Evolutionary conservation across 2,888 invertebrate species (phyloP).

Genomic region (Melipona bicolor): DNA sequence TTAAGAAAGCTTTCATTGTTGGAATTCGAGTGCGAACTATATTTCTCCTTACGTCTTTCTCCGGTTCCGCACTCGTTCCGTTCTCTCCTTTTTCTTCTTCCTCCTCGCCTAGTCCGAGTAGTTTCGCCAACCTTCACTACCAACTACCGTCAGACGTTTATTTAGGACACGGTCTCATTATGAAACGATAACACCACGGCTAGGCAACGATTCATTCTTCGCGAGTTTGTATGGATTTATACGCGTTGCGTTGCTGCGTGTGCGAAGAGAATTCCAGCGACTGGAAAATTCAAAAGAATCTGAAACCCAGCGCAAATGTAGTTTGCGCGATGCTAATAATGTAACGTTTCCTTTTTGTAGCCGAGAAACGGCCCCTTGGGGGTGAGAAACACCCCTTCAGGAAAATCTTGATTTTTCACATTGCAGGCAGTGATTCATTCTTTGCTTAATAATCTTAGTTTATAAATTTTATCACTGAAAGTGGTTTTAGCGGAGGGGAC

Average conservation of each 20-base stretch:
- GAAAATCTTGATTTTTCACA: too few species aligned
- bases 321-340: too few species aligned
- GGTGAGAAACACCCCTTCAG: too few species aligned
- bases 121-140: background rate
- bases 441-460: too few species aligned
- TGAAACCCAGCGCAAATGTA: too few species aligned
- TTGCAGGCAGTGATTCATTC: too few species aligned
- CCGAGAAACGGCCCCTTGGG: too few species aligned
- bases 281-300: too few species aligned
- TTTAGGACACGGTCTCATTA: slow-evolving; percentile 61
- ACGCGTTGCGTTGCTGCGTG: background rate
- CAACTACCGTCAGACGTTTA: slow-evolving; percentile 51
- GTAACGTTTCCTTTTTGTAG: too few species aligned
- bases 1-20: slow-evolving; percentile 70
- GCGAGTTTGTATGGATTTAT: background rate
- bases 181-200: slow-evolving; percentile 61
- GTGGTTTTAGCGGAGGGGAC: too few species aligned
- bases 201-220: slow-evolving; percentile 51
- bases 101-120: background rate
- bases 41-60: slow-evolving; percentile 18
- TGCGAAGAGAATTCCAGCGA: too few species aligned
- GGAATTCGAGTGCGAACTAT: slow-evolving; percentile 61
- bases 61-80: background rate
- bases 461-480: too few species aligned
- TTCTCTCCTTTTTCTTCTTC: background rate